These are phyloP conservation scores for Cephus pygmeus DNA, from an alignment of 2,888 invertebrate genomes.

Conservation along the genomic window DNA sequence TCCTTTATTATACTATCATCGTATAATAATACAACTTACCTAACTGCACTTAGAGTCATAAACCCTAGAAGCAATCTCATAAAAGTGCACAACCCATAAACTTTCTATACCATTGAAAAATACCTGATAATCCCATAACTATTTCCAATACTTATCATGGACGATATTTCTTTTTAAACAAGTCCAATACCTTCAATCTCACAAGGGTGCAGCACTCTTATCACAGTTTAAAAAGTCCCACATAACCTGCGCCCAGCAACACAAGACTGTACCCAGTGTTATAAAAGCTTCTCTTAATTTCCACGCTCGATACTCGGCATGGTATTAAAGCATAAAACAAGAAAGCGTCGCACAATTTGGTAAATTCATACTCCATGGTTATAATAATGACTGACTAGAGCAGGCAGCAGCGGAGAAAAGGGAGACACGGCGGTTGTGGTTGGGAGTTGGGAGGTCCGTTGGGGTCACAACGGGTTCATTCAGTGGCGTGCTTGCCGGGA, in stretches of 20 bases:
- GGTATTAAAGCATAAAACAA: background rate
- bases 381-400: background rate
- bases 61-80: background rate
- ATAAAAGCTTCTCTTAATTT: background rate
- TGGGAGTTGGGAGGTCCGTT: constrained; percentile 24
- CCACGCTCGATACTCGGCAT: background rate
- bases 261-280: background rate
- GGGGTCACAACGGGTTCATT: constrained; percentile 56
- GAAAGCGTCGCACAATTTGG: background rate
- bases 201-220: background rate
- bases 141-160: background rate
- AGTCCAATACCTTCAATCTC: background rate
- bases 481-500: constrained; percentile 45
- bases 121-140: background rate
- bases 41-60: background rate
- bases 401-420: background rate
- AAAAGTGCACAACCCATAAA: background rate
- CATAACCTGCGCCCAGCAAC: background rate
- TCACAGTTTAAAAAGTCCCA: background rate
- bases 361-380: background rate
- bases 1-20: background rate
- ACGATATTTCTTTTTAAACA: background rate
- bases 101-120: background rate
- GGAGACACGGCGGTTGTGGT: constrained; percentile 1
- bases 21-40: background rate